Evolutionary conservation across 2,113 vertebrate species (phyloP).

Genomic region (Microcebus jonahi): DNA sequence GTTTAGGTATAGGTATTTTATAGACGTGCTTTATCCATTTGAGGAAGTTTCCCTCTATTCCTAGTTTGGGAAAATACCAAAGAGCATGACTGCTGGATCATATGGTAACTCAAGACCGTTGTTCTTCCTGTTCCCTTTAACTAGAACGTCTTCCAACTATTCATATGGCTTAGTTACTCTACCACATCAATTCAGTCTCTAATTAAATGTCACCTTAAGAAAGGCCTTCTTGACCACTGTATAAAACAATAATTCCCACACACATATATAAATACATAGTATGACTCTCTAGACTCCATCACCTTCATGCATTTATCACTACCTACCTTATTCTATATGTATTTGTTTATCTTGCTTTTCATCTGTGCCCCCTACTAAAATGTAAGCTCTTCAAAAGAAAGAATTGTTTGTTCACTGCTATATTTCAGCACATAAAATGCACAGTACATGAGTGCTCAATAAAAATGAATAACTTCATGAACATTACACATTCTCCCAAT

Average conservation of each 20-base stretch:
- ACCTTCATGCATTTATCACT: neutral
- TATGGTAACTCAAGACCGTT: neutral
- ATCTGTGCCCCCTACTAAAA: neutral
- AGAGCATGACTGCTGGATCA: too few species aligned
- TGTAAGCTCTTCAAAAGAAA: neutral
- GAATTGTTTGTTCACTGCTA: neutral
- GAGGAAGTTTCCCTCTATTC: neutral
- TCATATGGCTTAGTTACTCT: neutral
- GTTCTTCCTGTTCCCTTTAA: neutral
- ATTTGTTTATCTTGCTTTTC: neutral
- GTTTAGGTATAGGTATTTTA: neutral
- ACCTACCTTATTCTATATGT: neutral
- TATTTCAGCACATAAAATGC: neutral
- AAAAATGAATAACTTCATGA: neutral
- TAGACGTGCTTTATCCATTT: neutral
- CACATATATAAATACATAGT: neutral
- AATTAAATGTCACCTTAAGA: slow-evolving; percentile 22
- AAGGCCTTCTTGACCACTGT: neutral
- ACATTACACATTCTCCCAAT: slow-evolving; percentile 1
- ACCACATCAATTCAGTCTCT: neutral
- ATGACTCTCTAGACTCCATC: neutral
- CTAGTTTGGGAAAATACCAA: neutral
- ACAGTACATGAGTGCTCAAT: neutral
- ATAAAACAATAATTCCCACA: neutral
- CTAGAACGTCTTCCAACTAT: neutral